A percentile compares a stretch with the other conserved stretches of the same genome.
Evolutionary conservation across 2,888 invertebrate genomes (phyloP).

Genomic region (Acleris emargana): DNA sequence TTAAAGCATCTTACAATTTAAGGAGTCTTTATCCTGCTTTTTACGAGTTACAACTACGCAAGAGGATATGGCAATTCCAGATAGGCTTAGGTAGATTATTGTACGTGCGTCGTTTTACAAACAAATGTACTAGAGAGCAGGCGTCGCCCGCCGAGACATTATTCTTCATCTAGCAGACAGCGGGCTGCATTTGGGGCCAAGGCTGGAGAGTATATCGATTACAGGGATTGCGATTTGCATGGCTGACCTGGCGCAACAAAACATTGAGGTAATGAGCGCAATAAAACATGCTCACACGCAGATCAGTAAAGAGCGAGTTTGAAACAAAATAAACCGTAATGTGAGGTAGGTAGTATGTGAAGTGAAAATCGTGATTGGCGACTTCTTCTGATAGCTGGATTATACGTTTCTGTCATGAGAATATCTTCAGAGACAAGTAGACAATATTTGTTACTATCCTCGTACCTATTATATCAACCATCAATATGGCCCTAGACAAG

Average conservation of each 20-base stretch:
- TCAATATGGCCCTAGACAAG: too few relatives aligned
- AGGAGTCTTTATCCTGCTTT: constrained; percentile 20
- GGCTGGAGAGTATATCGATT: constrained; percentile 70
- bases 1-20: constrained; percentile 1
- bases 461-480: too few relatives aligned
- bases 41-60: constrained; percentile 25
- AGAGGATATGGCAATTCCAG: constrained; percentile 43
- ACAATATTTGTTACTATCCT: too few relatives aligned
- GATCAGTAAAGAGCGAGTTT: neutral
- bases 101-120: constrained; percentile 56
- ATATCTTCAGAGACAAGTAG: too few relatives aligned
- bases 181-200: constrained; percentile 71
- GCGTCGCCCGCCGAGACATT: constrained; percentile 57
- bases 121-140: constrained; percentile 51
- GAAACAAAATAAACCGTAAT: too few relatives aligned
- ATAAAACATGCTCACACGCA: constrained; percentile 1
- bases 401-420: too few relatives aligned
- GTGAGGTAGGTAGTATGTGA: too few relatives aligned
- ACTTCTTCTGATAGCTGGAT: too few relatives aligned
- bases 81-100: constrained; percentile 42
- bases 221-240: constrained; percentile 65
- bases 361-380: too few relatives aligned
- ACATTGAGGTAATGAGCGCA: constrained; percentile 19
- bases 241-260: constrained; percentile 47
- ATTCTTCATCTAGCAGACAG: constrained; percentile 68